Percentiles rank a stretch among this genome's conserved stretches.
Evolutionary conservation across 2,113 vertebrate genomes (phyloP).

Genomic region (Pithys albifrons): DNA sequence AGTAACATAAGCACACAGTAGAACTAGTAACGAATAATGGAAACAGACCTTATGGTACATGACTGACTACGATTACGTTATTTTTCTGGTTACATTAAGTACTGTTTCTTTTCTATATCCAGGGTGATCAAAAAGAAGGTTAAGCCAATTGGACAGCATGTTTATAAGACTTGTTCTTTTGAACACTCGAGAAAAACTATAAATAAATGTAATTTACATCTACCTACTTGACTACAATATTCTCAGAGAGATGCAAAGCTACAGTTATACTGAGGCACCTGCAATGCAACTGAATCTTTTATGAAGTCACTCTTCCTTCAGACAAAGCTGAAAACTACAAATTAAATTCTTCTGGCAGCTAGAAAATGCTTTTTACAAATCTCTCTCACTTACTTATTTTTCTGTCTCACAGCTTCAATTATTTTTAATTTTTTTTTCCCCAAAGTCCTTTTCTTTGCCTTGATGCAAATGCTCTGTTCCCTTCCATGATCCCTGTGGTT

Average conservation of each 20-base stretch:
- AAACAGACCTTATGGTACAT: neutral
- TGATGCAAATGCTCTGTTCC: neutral
- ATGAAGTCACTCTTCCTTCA: neutral
- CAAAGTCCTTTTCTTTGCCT: neutral
- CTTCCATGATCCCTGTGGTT: neutral
- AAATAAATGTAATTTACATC: neutral
- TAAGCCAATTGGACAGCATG: neutral
- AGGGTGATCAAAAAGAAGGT: neutral
- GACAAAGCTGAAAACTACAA: neutral
- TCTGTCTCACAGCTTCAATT: neutral
- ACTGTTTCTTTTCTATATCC: neutral
- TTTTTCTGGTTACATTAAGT: neutral
- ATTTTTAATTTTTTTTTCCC: neutral
- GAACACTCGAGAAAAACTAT: neutral
- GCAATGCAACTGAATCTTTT: neutral
- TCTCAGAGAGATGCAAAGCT: neutral
- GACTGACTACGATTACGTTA: neutral
- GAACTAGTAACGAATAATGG: neutral
- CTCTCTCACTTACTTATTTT: neutral
- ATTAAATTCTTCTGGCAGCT: neutral
- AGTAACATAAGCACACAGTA: neutral
- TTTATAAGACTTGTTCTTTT: neutral
- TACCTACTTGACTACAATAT: neutral
- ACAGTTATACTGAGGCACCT: neutral
- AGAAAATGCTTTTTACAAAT: neutral